phyloP scores from a whole-genome alignment of 2,888 invertebrate species.

The Sussaba pulchella region DNA sequence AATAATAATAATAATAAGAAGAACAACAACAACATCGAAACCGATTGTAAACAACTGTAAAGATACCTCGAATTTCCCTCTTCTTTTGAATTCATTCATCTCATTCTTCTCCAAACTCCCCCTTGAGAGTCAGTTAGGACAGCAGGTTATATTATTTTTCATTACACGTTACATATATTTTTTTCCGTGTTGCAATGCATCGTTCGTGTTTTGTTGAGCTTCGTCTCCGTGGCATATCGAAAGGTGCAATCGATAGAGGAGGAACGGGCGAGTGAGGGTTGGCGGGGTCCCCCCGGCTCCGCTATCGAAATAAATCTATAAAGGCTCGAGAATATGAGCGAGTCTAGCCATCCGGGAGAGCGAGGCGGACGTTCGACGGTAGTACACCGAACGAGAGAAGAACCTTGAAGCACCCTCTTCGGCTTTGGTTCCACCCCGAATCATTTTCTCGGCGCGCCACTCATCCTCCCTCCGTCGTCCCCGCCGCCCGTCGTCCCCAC shows the following conservation, averaged over 20 bases:
- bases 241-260: slow-evolving; percentile 60
- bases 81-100: neutral
- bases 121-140: neutral
- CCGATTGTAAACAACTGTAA: too few species aligned
- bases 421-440: slow-evolving; percentile 69
- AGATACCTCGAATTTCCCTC: neutral
- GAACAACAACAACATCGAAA: too few species aligned
- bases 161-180: neutral
- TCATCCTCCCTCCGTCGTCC: slow-evolving; percentile 37
- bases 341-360: slow-evolving; percentile 64
- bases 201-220: slow-evolving; percentile 3
- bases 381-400: slow-evolving; percentile 52
- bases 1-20: too few species aligned
- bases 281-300: slow-evolving; percentile 33
- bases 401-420: slow-evolving; percentile 72
- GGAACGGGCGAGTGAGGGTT: slow-evolving; percentile 36
- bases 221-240: slow-evolving; percentile 6
- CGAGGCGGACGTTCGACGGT: slow-evolving; percentile 29
- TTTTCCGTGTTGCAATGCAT: neutral
- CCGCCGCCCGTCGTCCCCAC: neutral
- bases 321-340: slow-evolving; percentile 66
- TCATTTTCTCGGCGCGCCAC: slow-evolving; percentile 66
- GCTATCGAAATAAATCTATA: slow-evolving; percentile 72
- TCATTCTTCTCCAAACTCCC: neutral
- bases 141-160: neutral